Conservation (phyloP, 2,797 vertebrate genomes). For the Dallia pectoralis region DNA sequence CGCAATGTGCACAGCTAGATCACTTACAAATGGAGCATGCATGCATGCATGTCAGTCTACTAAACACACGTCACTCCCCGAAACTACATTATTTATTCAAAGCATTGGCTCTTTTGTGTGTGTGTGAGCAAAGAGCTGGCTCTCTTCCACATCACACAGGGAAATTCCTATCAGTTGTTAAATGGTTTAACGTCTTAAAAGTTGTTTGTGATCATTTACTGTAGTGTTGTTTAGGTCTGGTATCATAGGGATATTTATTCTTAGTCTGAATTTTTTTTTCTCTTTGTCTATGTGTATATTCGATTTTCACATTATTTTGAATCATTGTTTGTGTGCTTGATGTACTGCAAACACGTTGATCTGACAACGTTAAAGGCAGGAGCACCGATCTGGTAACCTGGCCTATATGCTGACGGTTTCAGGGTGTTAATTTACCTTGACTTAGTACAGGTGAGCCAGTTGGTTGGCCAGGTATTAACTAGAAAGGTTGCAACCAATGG, state of each 20-base stretch:
- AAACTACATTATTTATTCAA: constrained; percentile 1
- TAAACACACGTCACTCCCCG: not conserved
- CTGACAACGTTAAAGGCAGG: not conserved
- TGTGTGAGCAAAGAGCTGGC: not conserved
- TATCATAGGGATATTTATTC: too few species aligned
- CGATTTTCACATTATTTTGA: not conserved
- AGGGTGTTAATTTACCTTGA: not conserved
- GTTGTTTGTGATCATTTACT: too few species aligned
- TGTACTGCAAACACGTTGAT: not conserved
- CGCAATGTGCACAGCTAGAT: too few species aligned
- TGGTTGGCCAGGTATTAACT: not conserved
- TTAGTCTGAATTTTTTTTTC: not conserved
- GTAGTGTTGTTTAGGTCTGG: too few species aligned
- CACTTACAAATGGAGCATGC: too few species aligned
- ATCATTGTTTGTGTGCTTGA: not conserved
- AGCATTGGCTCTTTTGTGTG: not conserved
- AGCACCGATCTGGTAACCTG: not conserved
- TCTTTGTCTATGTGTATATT: not conserved
- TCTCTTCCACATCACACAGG: not conserved
- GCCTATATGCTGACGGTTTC: not conserved
- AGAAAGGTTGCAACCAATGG: not conserved
- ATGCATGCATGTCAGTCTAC: too few species aligned
- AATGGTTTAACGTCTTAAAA: too few species aligned
- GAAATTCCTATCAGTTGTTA: not conserved
- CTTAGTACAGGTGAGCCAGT: not conserved